Base-by-base conservation (phyloP, 2,113 vertebrate genomes). In the Philantomba maxwellii region DNA sequence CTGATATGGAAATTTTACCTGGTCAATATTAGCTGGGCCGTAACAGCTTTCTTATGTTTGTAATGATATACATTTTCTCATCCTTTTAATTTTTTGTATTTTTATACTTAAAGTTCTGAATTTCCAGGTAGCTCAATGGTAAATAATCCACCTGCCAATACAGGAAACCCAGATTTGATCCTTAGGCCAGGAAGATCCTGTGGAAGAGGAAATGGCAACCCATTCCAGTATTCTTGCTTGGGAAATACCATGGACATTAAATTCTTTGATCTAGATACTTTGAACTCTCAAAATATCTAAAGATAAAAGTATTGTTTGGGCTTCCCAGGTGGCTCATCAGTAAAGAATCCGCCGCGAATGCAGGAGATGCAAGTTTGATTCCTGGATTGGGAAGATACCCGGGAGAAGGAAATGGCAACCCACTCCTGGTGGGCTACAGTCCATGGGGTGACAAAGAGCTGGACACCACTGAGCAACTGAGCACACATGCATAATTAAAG, bases 61-160 rank as follows among this genome's bases (percentile, higher is more conserved):
- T 60, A 73, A 30, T 36, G 43, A 26, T 45, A 11, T 7, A 43
- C 3, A 57, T 58, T 33, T 45, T 64, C 15, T 89, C 16, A 85
- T 89, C 15, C 10, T 75, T 62, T 51, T 82, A 19, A 53, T 21
- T 25, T 6, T 86, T 93, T 58, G n/a, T 58, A 2, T 75, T 62
- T 80, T 86, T 58, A 55, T 77, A 87, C 80, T 92, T 82, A 58
- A 73, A 89, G 33, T 58, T 77, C 30, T 75, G 36, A 25, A 25
- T 75, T 75, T 43, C 70, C 36, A 75, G 39, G 12, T 75, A 25
- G 36, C 23, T 75, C 23, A 75, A 43, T 75, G 23, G 70, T 43
- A 75, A 43, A 26, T 25, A 75, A 43, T 13, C 70, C 21, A 43
- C 23, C 23, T 75, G 23, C 12, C 12, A 75, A 43, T 14, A 43